These are phyloP conservation scores for Pyrgus malvae DNA, from an alignment of 2,888 invertebrate genomes.

Conservation along the genomic window DNA sequence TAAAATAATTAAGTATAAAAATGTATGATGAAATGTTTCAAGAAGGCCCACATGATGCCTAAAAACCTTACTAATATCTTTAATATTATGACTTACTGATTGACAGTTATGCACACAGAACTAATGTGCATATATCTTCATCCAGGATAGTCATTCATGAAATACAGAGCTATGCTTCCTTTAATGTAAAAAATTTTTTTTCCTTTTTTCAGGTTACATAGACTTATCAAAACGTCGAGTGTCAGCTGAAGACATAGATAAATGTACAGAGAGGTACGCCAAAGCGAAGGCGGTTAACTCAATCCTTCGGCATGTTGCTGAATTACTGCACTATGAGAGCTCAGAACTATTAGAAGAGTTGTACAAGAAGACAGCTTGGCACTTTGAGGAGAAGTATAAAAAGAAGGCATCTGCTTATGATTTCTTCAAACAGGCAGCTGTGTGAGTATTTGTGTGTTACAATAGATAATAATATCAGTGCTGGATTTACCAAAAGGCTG, in stretches of 20 bases:
- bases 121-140: too few relatives aligned
- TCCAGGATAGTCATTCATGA: too few relatives aligned
- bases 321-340: conserved; percentile 93
- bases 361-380: conserved; percentile 98
- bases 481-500: too few relatives aligned
- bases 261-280: conserved; percentile 98
- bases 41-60: too few relatives aligned
- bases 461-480: too few relatives aligned
- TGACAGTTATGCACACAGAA: too few relatives aligned
- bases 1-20: too few relatives aligned
- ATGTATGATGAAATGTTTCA: too few relatives aligned
- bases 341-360: conserved; percentile 97
- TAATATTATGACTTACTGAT: too few relatives aligned
- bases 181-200: too few relatives aligned
- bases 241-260: conserved; percentile 98
- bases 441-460: conserved; percentile 82
- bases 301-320: conserved; percentile 98
- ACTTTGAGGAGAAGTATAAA: conserved; percentile 98
- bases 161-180: too few relatives aligned
- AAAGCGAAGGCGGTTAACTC: conserved; percentile 99
- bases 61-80: too few relatives aligned
- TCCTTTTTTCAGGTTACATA: conserved; percentile 95
- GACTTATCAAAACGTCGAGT: conserved; percentile 99
- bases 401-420: conserved; percentile 98
- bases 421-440: conserved; percentile 98